phyloP scores from a whole-genome alignment of 1,140 invertebrate genomes.

The Metaphire vulgaris region DNA sequence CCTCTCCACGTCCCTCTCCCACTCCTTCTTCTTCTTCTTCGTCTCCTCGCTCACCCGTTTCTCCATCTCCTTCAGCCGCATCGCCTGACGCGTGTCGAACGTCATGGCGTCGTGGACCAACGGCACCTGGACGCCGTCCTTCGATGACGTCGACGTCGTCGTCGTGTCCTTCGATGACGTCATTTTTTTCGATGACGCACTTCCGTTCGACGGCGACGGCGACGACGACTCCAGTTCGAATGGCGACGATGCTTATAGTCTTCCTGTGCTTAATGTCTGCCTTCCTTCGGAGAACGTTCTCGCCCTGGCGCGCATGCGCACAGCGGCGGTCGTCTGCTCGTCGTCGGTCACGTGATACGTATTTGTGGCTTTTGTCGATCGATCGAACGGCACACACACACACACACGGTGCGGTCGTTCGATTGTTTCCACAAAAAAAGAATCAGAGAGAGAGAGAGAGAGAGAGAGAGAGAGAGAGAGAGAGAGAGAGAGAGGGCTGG shows the following conservation, averaged over 20 bases:
- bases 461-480: too few species aligned
- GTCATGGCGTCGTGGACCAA: slow-evolving; percentile 22
- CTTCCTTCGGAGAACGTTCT: neutral
- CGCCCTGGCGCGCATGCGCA: neutral
- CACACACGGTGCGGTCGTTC: too few species aligned
- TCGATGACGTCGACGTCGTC: neutral
- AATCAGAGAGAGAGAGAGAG: too few species aligned
- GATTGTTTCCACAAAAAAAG: too few species aligned
- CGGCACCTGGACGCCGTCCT: slow-evolving; percentile 21
- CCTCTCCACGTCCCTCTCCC: slow-evolving; percentile 22
- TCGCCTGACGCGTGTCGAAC: slow-evolving; percentile 9
- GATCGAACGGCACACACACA: too few species aligned
- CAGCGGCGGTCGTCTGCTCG: too few species aligned
- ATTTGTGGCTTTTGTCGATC: too few species aligned
- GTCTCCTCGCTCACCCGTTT: slow-evolving; percentile 17
- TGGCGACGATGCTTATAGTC: neutral
- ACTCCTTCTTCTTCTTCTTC: slow-evolving; percentile 17
- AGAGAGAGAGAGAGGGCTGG: too few species aligned
- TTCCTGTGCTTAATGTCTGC: neutral
- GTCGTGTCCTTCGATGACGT: neutral
- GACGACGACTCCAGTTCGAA: neutral
- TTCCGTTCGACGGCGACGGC: too few species aligned
- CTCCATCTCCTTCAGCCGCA: slow-evolving; percentile 22
- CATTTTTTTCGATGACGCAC: too few species aligned
- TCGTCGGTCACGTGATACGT: too few species aligned